Percentiles rank a stretch among this genome's conserved stretches.
Evolutionary conservation across 2,113 vertebrate species (phyloP).

Genomic region (Calypte anna): DNA sequence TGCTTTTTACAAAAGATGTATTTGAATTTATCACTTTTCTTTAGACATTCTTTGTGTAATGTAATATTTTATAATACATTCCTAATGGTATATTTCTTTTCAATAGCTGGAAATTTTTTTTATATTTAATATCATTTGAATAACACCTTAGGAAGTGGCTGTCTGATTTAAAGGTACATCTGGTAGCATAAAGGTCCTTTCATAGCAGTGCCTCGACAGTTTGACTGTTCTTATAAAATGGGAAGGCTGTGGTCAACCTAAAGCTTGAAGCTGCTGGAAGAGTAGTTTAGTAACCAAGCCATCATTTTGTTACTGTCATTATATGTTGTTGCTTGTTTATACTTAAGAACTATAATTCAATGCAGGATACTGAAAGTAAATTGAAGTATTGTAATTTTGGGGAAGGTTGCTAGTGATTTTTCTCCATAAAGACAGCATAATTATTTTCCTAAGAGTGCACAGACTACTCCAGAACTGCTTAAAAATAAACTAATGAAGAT

Average conservation of each 20-base stretch:
- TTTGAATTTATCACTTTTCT: neutral
- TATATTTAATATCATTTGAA: neutral
- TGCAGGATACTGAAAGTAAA: neutral
- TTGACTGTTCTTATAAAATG: neutral
- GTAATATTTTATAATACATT: neutral
- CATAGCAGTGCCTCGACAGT: neutral
- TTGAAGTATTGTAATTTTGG: neutral
- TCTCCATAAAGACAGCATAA: neutral
- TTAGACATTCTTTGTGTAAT: neutral
- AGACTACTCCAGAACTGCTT: neutral
- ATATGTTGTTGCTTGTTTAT: neutral
- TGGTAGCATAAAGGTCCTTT: neutral
- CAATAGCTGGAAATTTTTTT: neutral
- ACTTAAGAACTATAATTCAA: neutral
- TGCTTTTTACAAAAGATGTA: neutral
- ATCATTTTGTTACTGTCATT: neutral
- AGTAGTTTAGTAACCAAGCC: neutral
- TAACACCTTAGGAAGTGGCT: neutral
- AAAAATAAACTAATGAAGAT: neutral
- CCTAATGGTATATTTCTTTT: neutral
- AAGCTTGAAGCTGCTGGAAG: neutral
- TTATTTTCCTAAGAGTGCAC: neutral
- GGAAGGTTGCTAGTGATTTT: neutral
- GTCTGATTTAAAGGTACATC: neutral
- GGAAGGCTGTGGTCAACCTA: neutral